Conservation (phyloP, 2,888 invertebrate genomes). For the Pterobdella sp. region DNA sequence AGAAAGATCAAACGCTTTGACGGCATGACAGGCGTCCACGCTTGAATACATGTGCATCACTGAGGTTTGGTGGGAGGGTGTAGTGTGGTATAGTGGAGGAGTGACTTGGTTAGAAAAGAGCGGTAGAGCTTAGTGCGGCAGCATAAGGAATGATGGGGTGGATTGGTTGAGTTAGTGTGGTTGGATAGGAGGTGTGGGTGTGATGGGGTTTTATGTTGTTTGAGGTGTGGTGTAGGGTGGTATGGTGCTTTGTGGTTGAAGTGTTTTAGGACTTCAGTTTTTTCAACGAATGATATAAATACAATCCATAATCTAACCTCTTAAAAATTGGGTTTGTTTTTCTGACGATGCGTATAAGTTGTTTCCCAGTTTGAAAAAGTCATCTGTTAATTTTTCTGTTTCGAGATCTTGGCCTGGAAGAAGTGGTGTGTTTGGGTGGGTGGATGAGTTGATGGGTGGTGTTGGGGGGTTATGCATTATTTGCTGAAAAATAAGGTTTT, state of each 20-base stretch:
- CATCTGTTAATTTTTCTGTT: too few relatives aligned
- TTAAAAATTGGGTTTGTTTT: too few relatives aligned
- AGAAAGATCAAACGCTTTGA: constrained; percentile 41
- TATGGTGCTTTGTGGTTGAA: not conserved
- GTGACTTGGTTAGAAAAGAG: not conserved
- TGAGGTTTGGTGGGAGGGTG: not conserved
- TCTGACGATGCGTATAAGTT: too few relatives aligned
- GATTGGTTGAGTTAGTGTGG: not conserved
- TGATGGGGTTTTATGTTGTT: not conserved
- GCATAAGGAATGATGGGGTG: not conserved
- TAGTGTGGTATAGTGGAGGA: not conserved
- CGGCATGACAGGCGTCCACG: constrained; percentile 38
- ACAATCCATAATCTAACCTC: too few relatives aligned
- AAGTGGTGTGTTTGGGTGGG: too few relatives aligned
- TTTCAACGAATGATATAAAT: too few relatives aligned
- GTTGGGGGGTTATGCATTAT: too few relatives aligned
- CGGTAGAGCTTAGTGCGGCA: not conserved
- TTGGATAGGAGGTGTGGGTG: not conserved
- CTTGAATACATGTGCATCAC: constrained; percentile 41
- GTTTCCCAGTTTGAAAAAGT: too few relatives aligned
- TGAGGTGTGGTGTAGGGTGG: not conserved
- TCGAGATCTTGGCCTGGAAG: too few relatives aligned
- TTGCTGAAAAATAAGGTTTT: too few relatives aligned
- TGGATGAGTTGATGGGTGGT: too few relatives aligned
- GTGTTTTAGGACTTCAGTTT: too few relatives aligned